Conservation (phyloP, 2,888 invertebrate species). For the Agrochola lota region DNA sequence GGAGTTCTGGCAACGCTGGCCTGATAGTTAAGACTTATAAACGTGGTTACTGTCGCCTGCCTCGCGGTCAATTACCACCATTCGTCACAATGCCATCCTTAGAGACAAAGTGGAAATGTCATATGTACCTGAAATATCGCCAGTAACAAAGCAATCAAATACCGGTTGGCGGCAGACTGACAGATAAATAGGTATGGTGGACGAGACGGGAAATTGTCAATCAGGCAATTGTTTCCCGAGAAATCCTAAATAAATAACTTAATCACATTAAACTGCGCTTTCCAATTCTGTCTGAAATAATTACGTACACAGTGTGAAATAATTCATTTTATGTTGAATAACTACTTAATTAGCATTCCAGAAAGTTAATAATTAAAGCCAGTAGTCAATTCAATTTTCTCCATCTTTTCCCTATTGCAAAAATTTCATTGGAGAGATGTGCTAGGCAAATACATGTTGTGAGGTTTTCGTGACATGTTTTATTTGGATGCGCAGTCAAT, state of each 20-base stretch:
- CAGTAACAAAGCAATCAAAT: constrained; percentile 9
- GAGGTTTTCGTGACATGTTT: not conserved
- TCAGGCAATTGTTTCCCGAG: constrained; percentile 8
- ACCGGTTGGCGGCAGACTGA: not conserved
- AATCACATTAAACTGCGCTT: not conserved
- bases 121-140: not conserved
- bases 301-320: not conserved
- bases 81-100: not conserved
- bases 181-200: not conserved
- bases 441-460: not conserved
- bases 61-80: not conserved
- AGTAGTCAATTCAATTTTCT: not conserved
- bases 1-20: no score
- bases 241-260: not conserved
- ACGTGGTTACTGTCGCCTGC: not conserved
- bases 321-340: not conserved
- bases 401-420: not conserved
- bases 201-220: not conserved
- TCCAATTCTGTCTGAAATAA: not conserved
- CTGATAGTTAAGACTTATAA: not conserved
- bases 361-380: not conserved
- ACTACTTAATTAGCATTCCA: no score
- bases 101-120: not conserved
- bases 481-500: not conserved
- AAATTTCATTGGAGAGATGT: not conserved